Percentiles rank a stretch among this genome's conserved stretches.
These are phyloP conservation scores for Yponomeuta malinellus DNA, from an alignment of 2,888 invertebrate genomes.

Conservation along the genomic window DNA sequence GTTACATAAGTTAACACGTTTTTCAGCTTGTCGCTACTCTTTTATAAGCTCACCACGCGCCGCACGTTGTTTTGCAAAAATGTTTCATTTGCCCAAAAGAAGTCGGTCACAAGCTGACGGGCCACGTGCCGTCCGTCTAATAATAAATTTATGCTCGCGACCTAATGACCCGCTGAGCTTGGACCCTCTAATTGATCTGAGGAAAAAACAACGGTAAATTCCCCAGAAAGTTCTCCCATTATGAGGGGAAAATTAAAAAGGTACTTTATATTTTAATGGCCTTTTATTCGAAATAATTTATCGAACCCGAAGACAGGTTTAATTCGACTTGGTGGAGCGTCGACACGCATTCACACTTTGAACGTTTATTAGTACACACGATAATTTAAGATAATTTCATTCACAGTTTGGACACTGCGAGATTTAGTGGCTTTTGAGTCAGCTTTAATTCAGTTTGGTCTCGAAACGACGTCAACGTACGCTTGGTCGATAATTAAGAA, in stretches of 20 bases:
- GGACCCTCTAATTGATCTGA: conserved; percentile 1
- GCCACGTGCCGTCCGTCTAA: conserved; percentile 7
- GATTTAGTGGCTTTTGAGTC: too few species aligned
- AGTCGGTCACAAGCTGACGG: conserved; percentile 1
- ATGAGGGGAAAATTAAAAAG: background rate
- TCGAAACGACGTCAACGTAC: background rate
- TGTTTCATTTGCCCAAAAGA: background rate
- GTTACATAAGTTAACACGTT: too few species aligned
- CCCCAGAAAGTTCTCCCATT: background rate
- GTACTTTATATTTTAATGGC: background rate
- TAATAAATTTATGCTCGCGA: conserved; percentile 22
- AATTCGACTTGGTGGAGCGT: background rate
- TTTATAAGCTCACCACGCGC: background rate
- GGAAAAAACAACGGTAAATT: conserved; percentile 1
- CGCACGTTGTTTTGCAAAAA: background rate
- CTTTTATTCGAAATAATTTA: background rate
- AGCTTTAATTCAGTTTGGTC: background rate
- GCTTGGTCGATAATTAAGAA: conserved; percentile 10
- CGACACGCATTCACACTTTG: background rate
- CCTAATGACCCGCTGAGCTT: conserved; percentile 20
- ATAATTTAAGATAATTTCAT: background rate
- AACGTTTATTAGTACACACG: background rate
- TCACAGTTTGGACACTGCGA: too few species aligned
- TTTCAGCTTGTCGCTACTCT: background rate
- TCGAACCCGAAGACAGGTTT: background rate